phyloP scores from a whole-genome alignment of 2,888 invertebrate genomes.

The Sminthurinus aureus region DNA sequence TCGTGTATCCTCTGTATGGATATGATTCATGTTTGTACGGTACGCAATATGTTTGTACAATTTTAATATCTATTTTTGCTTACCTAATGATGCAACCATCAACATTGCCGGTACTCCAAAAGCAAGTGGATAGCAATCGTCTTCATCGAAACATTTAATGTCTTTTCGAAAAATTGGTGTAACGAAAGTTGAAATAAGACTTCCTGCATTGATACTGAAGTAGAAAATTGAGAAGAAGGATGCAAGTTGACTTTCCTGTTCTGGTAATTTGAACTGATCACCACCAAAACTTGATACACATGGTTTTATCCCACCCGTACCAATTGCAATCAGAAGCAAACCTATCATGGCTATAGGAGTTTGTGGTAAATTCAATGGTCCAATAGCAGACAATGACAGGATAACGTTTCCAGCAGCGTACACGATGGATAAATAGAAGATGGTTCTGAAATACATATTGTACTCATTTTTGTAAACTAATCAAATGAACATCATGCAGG shows the following conservation, averaged over 20 bases:
- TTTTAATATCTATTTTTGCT: conserved; percentile 11
- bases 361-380: conserved; percentile 44
- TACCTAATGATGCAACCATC: conserved; percentile 46
- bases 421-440: conserved; percentile 66
- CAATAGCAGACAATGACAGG: conserved; percentile 65
- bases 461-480: not conserved
- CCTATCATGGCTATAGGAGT: conserved; percentile 65
- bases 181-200: conserved; percentile 71
- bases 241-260: conserved; percentile 79
- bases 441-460: conserved; percentile 64
- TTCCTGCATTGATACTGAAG: conserved; percentile 83
- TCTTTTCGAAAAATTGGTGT: conserved; percentile 76
- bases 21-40: no score
- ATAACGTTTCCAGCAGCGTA: conserved; percentile 66
- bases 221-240: conserved; percentile 94
- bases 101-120: conserved; percentile 49
- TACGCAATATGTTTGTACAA: not conserved
- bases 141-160: conserved; percentile 53
- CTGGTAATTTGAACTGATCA: conserved; percentile 85
- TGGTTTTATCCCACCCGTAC: conserved; percentile 93
- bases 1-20: no score
- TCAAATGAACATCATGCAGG: not conserved
- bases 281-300: conserved; percentile 96
- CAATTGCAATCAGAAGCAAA: conserved; percentile 77
- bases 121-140: conserved; percentile 48